phyloP scores from a whole-genome alignment of 2,797 vertebrate species.

The Notolepis coatsorum region DNA sequence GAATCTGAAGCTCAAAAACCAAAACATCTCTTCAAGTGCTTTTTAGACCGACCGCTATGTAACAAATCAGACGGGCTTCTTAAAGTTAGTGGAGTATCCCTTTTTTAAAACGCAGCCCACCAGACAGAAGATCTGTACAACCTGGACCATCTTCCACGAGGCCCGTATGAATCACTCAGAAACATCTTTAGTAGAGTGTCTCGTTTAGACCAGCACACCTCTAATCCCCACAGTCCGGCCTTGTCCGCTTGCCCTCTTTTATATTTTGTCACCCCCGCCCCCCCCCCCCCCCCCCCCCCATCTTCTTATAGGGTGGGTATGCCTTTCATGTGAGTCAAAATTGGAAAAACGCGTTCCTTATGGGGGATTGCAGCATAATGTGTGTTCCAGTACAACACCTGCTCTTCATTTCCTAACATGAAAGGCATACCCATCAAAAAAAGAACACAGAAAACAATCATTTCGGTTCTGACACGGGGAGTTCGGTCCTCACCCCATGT shows the following conservation, averaged over 20 bases:
- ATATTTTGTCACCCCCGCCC: slow-evolving; percentile 58
- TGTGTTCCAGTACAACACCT: slow-evolving; percentile 92
- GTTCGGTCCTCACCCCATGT: slow-evolving; percentile 69
- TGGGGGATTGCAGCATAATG: slow-evolving; percentile 86
- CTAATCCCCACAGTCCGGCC: slow-evolving; percentile 38
- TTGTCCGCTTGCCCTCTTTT: slow-evolving; percentile 40
- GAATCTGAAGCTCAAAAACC: too few species aligned
- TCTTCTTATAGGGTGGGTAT: slow-evolving; percentile 83
- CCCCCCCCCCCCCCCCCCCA: slow-evolving; percentile 8
- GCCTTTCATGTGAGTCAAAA: slow-evolving; percentile 91
- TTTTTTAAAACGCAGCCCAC: too few species aligned
- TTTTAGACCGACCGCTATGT: too few species aligned
- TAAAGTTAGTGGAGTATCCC: too few species aligned
- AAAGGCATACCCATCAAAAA: slow-evolving; percentile 97
- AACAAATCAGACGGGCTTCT: too few species aligned
- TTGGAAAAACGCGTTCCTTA: slow-evolving; percentile 84
- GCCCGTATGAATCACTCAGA: too few species aligned
- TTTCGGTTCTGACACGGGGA: slow-evolving; percentile 88
- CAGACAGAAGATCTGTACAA: too few species aligned
- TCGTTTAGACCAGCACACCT: slow-evolving; percentile 21
- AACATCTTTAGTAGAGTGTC: neutral
- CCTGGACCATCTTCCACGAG: too few species aligned
- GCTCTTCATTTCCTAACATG: slow-evolving; percentile 98
- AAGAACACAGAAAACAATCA: slow-evolving; percentile 88
- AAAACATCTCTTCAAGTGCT: too few species aligned